Conservation (phyloP, 2,888 invertebrate genomes). For the Dynastes tityus region DNA sequence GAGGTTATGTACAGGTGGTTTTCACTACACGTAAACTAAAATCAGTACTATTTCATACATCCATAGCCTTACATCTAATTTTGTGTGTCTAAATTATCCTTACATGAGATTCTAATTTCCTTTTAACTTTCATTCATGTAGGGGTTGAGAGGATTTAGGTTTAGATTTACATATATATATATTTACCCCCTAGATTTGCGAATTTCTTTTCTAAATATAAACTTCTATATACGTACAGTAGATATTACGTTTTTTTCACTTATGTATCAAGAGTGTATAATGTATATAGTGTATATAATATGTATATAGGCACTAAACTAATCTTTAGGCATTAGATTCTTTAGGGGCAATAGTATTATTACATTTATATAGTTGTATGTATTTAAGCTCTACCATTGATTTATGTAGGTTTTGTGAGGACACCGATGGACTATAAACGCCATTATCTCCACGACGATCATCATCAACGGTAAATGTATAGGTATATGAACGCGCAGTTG, state of each 20-base stretch:
- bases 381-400: conserved; percentile 62
- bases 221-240: too few species aligned
- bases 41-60: background rate
- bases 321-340: conserved; percentile 61
- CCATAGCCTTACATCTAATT: background rate
- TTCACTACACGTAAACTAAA: background rate
- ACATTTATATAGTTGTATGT: conserved; percentile 16
- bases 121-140: background rate
- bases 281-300: conserved; percentile 50
- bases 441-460: background rate
- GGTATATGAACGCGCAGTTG: background rate
- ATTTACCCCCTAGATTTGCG: background rate
- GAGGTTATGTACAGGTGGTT: too few species aligned
- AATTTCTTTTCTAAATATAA: too few species aligned
- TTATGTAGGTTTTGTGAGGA: conserved; percentile 52
- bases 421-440: conserved; percentile 52
- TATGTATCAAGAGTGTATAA: conserved; percentile 43
- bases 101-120: background rate
- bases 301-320: conserved; percentile 68
- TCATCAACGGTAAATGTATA: conserved; percentile 14
- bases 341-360: conserved; percentile 61
- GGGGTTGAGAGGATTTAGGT: too few species aligned
- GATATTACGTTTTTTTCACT: conserved; percentile 7
- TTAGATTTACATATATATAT: background rate
- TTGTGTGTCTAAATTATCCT: background rate